Percentiles rank a stretch among this genome's conserved stretches.
phyloP scores from a whole-genome alignment of 64 coral and sea anemone species.

The Porites lutea region DNA sequence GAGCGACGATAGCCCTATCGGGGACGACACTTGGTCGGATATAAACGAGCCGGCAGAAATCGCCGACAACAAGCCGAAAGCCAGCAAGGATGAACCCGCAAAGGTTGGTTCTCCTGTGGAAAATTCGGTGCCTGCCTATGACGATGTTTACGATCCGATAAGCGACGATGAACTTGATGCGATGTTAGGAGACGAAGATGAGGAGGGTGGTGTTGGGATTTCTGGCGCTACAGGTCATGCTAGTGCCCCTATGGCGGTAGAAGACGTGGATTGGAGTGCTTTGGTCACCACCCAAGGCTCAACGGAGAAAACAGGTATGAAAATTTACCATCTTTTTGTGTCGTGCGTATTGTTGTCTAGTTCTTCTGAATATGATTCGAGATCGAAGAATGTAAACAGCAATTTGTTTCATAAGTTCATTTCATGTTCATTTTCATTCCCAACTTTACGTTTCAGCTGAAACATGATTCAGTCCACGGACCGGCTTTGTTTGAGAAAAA shows the following conservation, averaged over 20 bases:
- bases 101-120: not conserved
- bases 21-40: slow-evolving; percentile 86
- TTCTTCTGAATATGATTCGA: no score
- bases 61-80: slow-evolving; percentile 36
- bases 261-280: slow-evolving; percentile 97
- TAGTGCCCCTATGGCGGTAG: slow-evolving; percentile 73
- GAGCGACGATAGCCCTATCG: slow-evolving; percentile 93
- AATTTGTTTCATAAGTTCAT: no score
- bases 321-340: not conserved
- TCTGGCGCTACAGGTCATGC: slow-evolving; percentile 25
- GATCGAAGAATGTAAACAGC: no score
- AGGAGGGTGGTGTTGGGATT: slow-evolving; percentile 41
- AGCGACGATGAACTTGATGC: slow-evolving; percentile 99
- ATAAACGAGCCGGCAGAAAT: slow-evolving; percentile 55
- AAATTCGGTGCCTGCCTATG: slow-evolving; percentile 54
- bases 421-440: no score
- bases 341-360: no score
- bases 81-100: not conserved
- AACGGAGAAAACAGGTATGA: slow-evolving; percentile 74
- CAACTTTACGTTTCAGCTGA: no score
- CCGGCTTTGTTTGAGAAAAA: no score
- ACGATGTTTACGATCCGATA: slow-evolving; percentile 99
- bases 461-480: no score
- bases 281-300: slow-evolving; percentile 58
- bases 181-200: slow-evolving; percentile 83